phyloP scores from a whole-genome alignment of 2,888 invertebrate species.

The Andrena camellia region DNA sequence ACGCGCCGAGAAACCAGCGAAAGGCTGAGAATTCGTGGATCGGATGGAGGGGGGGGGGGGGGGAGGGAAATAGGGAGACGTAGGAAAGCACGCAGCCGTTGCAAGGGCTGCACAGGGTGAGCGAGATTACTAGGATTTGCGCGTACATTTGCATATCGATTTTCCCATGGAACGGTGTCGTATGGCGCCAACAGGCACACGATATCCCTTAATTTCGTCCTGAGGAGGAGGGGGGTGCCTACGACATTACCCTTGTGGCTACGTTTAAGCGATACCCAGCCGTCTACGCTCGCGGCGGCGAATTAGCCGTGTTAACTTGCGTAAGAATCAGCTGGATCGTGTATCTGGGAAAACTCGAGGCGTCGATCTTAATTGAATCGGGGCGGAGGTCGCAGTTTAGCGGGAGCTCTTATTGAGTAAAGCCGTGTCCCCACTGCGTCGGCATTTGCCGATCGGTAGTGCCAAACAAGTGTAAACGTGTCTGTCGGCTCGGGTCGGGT shows the following conservation, averaged over 20 bases:
- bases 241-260: conserved; percentile 68
- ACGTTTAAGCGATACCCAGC: conserved; percentile 54
- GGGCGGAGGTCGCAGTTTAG: not conserved
- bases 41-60: not conserved
- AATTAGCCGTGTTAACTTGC: conserved; percentile 38
- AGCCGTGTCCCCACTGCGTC: too few relatives aligned
- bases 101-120: conserved; percentile 65
- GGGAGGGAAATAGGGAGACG: conserved; percentile 33
- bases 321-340: conserved; percentile 20
- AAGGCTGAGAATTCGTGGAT: not conserved
- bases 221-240: conserved; percentile 15
- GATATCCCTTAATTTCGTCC: conserved; percentile 82
- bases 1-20: not conserved
- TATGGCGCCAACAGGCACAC: conserved; percentile 76
- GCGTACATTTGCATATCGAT: conserved; percentile 85
- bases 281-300: conserved; percentile 3
- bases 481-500: too few relatives aligned
- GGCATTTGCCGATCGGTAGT: too few relatives aligned
- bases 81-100: conserved; percentile 54
- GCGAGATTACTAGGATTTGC: conserved; percentile 84
- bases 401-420: not conserved
- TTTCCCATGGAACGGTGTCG: conserved; percentile 75
- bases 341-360: not conserved
- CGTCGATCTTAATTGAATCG: conserved; percentile 5
- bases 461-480: too few relatives aligned